A percentile compares a stretch with the other conserved stretches of the same genome.
Evolutionary conservation across 2,888 invertebrate genomes (phyloP).

Genomic region (Drosophila subsilvestris): DNA sequence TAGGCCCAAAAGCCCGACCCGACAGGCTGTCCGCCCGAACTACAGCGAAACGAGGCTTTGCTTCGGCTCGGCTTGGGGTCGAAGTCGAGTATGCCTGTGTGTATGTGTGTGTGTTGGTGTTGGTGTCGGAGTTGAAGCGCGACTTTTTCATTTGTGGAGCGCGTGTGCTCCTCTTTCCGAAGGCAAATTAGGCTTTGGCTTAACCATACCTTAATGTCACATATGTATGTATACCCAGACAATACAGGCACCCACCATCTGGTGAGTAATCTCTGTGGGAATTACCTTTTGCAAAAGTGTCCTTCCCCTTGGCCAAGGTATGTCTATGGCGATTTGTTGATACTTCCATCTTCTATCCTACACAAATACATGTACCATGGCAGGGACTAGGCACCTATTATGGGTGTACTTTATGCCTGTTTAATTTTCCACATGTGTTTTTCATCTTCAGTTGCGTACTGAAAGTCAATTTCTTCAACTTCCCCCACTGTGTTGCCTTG

Average conservation of each 20-base stretch:
- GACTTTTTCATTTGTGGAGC: not conserved
- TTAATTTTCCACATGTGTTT: not conserved
- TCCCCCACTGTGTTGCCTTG: slow-evolving; percentile 8
- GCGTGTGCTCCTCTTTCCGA: not conserved
- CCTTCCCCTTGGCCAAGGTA: no score
- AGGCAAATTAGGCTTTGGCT: not conserved
- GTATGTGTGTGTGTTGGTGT: not conserved
- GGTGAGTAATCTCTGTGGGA: not conserved
- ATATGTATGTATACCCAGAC: no score
- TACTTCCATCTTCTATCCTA: not conserved
- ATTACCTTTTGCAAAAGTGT: no score
- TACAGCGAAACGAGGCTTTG: slow-evolving; percentile 1
- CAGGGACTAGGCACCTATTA: no score
- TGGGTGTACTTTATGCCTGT: no score
- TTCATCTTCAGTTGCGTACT: slow-evolving; percentile 5
- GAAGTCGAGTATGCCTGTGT: not conserved
- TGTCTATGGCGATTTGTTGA: no score
- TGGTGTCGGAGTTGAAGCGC: not conserved
- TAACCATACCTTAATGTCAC: not conserved
- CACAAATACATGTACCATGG: no score
- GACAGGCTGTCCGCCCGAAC: not conserved
- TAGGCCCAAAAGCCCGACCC: not conserved
- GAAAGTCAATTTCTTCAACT: not conserved
- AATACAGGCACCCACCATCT: not conserved
- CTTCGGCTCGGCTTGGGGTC: not conserved